These are phyloP conservation scores for Andinoacara biseriatus DNA, from an alignment of 2,113 vertebrate genomes.

Conservation along the genomic window DNA sequence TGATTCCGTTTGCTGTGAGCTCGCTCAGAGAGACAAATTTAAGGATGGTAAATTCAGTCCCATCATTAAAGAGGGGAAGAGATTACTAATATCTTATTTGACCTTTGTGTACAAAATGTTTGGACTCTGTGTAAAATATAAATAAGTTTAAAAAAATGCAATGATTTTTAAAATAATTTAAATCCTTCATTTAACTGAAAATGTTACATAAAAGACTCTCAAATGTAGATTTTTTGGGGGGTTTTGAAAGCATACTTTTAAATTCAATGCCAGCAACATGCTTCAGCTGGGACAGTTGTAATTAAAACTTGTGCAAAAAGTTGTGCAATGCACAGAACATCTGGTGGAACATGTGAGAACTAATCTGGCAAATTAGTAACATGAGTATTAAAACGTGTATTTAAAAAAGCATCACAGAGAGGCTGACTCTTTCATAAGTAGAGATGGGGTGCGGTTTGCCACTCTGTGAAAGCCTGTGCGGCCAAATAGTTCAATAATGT, in stretches of 20 bases:
- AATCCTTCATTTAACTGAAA: too few species aligned
- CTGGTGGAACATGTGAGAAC: not conserved
- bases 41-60: not conserved
- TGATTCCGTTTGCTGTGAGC: not conserved
- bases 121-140: not conserved
- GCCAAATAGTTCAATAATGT: not conserved
- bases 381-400: not conserved
- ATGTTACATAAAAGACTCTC: too few species aligned
- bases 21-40: not conserved
- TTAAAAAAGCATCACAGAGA: not conserved
- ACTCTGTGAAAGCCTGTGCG: not conserved
- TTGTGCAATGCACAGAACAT: not conserved
- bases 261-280: not conserved
- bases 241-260: not conserved
- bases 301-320: not conserved
- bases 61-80: not conserved
- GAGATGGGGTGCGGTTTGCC: not conserved
- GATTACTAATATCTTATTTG: not conserved
- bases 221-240: too few species aligned
- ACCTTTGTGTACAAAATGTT: not conserved
- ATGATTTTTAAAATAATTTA: too few species aligned
- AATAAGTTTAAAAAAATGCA: not conserved
- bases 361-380: not conserved
- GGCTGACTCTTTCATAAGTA: not conserved
- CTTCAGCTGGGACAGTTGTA: not conserved